Evolutionary conservation across 2,797 vertebrate genomes (phyloP).

Genomic region (Melanotaenia pygmaea): DNA sequence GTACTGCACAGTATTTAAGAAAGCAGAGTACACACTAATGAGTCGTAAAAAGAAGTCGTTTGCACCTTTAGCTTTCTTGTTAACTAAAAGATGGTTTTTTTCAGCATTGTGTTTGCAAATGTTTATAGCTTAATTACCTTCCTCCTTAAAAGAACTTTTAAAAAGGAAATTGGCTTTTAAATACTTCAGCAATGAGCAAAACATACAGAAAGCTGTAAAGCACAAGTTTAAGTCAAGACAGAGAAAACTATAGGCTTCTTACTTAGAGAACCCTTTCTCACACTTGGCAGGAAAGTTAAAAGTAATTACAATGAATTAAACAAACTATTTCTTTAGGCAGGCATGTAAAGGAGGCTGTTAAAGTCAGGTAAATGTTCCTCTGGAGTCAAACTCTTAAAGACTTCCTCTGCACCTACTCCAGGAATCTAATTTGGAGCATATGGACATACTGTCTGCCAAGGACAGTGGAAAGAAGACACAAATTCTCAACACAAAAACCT

Average conservation of each 20-base stretch:
- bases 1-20: neutral
- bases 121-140: slow-evolving; percentile 20
- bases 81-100: neutral
- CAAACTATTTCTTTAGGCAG: slow-evolving; percentile 59
- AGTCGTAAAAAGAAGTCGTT: neutral
- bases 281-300: slow-evolving; percentile 54
- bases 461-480: slow-evolving; percentile 33
- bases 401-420: slow-evolving; percentile 40
- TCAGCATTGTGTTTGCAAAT: neutral
- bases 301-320: slow-evolving; percentile 66
- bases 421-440: slow-evolving; percentile 63
- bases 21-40: neutral
- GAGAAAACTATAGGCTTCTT: slow-evolving; percentile 33
- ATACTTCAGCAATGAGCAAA: slow-evolving; percentile 26
- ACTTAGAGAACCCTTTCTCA: slow-evolving; percentile 39
- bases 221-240: slow-evolving; percentile 23
- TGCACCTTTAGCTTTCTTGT: neutral
- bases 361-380: slow-evolving; percentile 62
- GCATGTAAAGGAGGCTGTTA: slow-evolving; percentile 61
- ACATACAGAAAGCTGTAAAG: slow-evolving; percentile 27
- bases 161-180: slow-evolving; percentile 9
- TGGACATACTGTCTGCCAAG: slow-evolving; percentile 50
- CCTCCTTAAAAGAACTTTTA: slow-evolving; percentile 11
- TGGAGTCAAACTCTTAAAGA: slow-evolving; percentile 59
- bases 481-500: slow-evolving; percentile 20